These are phyloP conservation scores for Hoplodrina blanda DNA, from an alignment of 2,888 invertebrate species.

Conservation along the genomic window DNA sequence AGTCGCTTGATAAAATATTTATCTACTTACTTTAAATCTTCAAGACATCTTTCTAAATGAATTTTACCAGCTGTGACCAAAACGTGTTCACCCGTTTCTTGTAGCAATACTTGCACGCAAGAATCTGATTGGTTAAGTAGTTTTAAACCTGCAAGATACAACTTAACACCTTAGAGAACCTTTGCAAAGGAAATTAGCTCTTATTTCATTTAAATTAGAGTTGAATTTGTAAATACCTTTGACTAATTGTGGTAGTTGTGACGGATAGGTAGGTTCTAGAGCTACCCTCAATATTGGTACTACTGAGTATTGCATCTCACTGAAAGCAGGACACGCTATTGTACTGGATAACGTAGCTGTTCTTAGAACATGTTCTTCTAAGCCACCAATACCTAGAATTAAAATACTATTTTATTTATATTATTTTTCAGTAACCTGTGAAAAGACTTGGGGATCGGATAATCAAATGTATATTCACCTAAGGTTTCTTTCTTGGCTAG, in stretches of 20 bases:
- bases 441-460: too few species aligned
- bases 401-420: not conserved
- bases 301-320: conserved; percentile 94
- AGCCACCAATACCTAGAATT: conserved; percentile 93
- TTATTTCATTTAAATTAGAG: not conserved
- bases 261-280: conserved; percentile 95
- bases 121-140: conserved; percentile 98
- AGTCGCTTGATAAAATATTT: too few species aligned
- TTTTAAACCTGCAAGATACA: conserved; percentile 91
- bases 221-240: conserved; percentile 82
- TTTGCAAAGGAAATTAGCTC: not conserved
- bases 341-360: conserved; percentile 97
- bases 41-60: conserved; percentile 98
- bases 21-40: conserved; percentile 93
- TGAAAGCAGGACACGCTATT: conserved; percentile 96
- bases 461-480: too few species aligned
- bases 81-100: conserved; percentile 98
- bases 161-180: not conserved
- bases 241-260: conserved; percentile 94
- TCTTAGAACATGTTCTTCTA: conserved; percentile 96
- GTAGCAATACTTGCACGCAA: conserved; percentile 96
- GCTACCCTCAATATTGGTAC: conserved; percentile 98
- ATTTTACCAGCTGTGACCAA: conserved; percentile 99
- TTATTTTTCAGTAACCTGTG: too few species aligned
- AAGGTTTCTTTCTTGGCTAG: too few species aligned